These are phyloP conservation scores for Abscondita cerata DNA, from an alignment of 2,888 invertebrate species.

Conservation along the genomic window DNA sequence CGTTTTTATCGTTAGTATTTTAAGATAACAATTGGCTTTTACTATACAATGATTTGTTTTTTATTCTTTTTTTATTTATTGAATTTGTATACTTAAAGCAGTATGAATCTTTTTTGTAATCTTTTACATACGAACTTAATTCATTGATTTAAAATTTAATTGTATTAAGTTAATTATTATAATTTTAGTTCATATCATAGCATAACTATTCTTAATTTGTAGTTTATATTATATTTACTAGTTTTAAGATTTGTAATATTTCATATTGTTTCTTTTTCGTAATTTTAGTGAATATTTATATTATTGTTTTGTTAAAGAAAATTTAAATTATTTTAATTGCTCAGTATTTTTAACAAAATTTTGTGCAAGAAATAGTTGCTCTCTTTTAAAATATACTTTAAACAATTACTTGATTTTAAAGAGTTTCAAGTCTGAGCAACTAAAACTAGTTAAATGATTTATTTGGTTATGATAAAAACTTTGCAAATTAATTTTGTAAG, in stretches of 20 bases:
- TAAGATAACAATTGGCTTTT: slow-evolving; percentile 21
- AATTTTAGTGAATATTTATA: slow-evolving; percentile 57
- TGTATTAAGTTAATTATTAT: slow-evolving; percentile 48
- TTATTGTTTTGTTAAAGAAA: slow-evolving; percentile 51
- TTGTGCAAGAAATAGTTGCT: slow-evolving; percentile 19
- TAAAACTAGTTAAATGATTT: slow-evolving; percentile 31
- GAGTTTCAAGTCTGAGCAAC: slow-evolving; percentile 28
- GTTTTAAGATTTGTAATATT: slow-evolving; percentile 53
- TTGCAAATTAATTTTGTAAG: slow-evolving; percentile 20
- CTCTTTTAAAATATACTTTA: slow-evolving; percentile 10
- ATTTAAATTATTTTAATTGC: slow-evolving; percentile 43
- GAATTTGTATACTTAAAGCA: slow-evolving; percentile 25
- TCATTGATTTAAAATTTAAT: slow-evolving; percentile 22
- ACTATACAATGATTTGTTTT: background rate
- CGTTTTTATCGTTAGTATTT: background rate
- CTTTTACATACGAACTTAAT: slow-evolving; percentile 43
- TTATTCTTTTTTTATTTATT: slow-evolving; percentile 27
- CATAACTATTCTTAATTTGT: slow-evolving; percentile 53
- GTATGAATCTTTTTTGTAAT: slow-evolving; percentile 29
- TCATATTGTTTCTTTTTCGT: slow-evolving; percentile 51
- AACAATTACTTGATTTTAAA: slow-evolving; percentile 6
- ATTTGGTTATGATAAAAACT: slow-evolving; percentile 32
- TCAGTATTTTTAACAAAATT: slow-evolving; percentile 23
- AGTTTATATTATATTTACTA: slow-evolving; percentile 45
- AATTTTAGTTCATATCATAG: slow-evolving; percentile 52